Evolutionary conservation across 2,888 invertebrate genomes (phyloP), one percentile per base, ranked within the genome.

Genomic region (Cephalotes varians): DNA sequence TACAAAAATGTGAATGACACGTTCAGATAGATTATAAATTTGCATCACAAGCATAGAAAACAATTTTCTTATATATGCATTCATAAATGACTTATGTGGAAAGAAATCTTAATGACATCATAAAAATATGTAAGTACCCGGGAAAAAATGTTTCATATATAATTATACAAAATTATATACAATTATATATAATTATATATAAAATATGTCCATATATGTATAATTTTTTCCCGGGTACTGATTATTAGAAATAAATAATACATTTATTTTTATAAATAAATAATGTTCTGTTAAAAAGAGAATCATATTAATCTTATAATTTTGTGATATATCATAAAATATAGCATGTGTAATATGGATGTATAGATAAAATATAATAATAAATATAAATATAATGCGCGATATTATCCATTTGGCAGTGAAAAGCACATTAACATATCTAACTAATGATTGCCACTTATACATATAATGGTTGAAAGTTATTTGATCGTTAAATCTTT

Each of bases 351-450:
- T 56, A 18, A 54, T 31, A 34, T 18, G n/a, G 1, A 31, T 31
- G 4, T 21, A 74, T 15, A 25, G n/a, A 49, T 25, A 47, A 21
- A 60, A 34, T 21, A 37, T 37, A 58, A 44, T 67, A 67, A 44
- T 73, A 49, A 73, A 73, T 49, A 2, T 58, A 73, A 0, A 44
- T 73, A 44, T 3, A 25, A 25, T 54, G n/a, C 54, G 71, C 54
- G 28, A 25, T 18, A 37, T 3, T 3, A 34, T 49, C 12, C 21
- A 7, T 15, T 21, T 7, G 15, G 2, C n/a, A 40, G 56, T 56
- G 2, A 72, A 44, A 56, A 72, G 7, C 12, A n/a, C 37, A 37
- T 65, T 28, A 76, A 25, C 28, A 28, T 44, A 15, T 5, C 40
- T 64, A 64, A 67, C 40, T 37, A 76, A 67, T 54, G 1, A 21